Base-by-base conservation (phyloP, 2,113 vertebrate species). In the Pedetes capensis region DNA sequence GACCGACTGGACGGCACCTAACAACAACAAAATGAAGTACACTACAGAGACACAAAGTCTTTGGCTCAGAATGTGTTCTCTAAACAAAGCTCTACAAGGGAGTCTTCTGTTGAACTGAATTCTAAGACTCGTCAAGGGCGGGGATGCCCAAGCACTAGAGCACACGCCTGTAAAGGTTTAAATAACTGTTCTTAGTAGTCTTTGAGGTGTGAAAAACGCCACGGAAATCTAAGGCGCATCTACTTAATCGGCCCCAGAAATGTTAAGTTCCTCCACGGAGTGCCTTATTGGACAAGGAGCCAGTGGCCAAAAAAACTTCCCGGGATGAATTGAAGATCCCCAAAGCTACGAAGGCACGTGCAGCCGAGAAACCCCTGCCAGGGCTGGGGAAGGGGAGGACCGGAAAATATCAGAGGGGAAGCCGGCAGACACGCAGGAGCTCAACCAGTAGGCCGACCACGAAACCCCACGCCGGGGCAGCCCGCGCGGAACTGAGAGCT, bases 361-460 rank as follows among this genome's bases (percentile, higher is more conserved):
- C 37, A 25, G 34, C 37, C 22, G 0, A 42, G 74, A 2, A 63
- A 29, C 34, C 6, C 55, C 25, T 4, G 6, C 22, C 2, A 1
- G 5, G n/a, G 29, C 39, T 8, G 5, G 29, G 17, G 0, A 17
- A 12, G 16, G 39, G 13, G 66, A 22, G 16, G 39, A 51, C 14
- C 34, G 29, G 32, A 84, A 80, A 25, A 34, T 13, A 18, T 27
- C 37, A 0, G 22, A 29, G 23, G 29, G 22, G 59, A 32, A 37
- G 61, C 6, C 55, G 0, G 17, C 42, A 3, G 61, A 42, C 57
- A 22, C 2, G 4, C 17, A 4, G 0, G 12, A 34, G 47, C 3
- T 59, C 75, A 34, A 7, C 44, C 64, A 2, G 27, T 16, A 18
- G 27, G 29, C 20, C 18, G 11, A 10, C 17, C 39, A 11, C 2